Conservation (phyloP, 2,888 invertebrate species). For the Gerris lacustris region DNA sequence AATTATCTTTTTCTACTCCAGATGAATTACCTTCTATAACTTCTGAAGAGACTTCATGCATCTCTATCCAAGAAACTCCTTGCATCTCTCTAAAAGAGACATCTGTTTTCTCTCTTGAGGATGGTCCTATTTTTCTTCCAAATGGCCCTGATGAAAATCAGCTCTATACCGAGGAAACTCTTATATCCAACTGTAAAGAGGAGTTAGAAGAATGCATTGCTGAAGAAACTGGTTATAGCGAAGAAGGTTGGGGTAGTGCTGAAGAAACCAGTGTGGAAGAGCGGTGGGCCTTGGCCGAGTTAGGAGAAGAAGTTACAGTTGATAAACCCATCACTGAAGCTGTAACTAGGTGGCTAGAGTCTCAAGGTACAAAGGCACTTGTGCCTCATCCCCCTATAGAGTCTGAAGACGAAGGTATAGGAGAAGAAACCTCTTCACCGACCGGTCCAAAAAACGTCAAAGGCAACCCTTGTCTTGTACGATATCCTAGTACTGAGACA, state of each 20-base stretch:
- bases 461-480: conserved; percentile 34
- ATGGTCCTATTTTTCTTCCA: no score
- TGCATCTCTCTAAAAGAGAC: no score
- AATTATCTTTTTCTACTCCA: no score
- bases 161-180: no score
- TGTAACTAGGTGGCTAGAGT: conserved; percentile 46
- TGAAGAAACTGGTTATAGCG: background rate
- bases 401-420: conserved; percentile 30
- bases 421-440: conserved; percentile 26
- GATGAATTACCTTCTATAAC: no score
- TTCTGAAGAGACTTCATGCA: no score
- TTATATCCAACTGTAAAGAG: no score
- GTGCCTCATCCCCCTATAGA: conserved; percentile 10
- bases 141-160: no score
- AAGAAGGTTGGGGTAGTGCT: conserved; percentile 5
- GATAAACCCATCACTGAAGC: conserved; percentile 44
- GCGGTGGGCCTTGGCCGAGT: background rate
- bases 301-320: conserved; percentile 17
- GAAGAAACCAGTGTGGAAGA: background rate
- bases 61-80: no score
- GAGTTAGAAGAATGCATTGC: no score
- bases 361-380: conserved; percentile 20
- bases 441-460: conserved; percentile 36
- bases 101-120: no score
- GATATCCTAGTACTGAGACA: conserved; percentile 31